Evolutionary conservation across 2,797 vertebrate genomes (phyloP), one percentile per base, ranked within the genome.

Genomic region (Epinephelus malabaricus): DNA sequence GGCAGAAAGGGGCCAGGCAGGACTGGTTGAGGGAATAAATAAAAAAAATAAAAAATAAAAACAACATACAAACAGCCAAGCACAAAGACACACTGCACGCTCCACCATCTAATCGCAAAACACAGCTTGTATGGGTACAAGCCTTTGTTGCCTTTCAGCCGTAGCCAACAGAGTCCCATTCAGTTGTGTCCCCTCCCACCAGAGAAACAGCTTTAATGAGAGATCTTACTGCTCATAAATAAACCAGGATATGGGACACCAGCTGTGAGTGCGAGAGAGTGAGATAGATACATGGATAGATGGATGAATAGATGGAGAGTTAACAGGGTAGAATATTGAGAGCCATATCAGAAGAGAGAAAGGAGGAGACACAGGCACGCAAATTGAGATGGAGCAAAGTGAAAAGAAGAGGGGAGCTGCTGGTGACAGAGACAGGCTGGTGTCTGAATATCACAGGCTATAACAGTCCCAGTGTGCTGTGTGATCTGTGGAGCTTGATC

Each of bases 141-240:
- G 81, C 51, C 75, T 81, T 83, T 79, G 72, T 72, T 86, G 78
- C 69, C 73, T 86, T 81, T 89, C 65, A 84, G 80, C 69, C 21
- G 21, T 1, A 68, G 64, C 69, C 56, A 86, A 71, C 77, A 30
- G 51, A 77, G 76, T 81, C 64, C 75, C 19, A 34, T 76, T 89
- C 81, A 69, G 68, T 82, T 68, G 69, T 70, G 69, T 72, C 74
- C 78, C 88, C 79, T 87, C 88, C 88, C 80, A 79, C 85, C 82
- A 76, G 63, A 81, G 76, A 77, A 83, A 51, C 61, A 34, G 84
- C 78, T 89, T 87, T 92, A 91, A 93, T 92, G 86, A 92, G 90
- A 88, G 86, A 92, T 92, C 82, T 92, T 91, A 92, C 83, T 46
- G 88, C 84, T 91, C 92, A 94, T 92, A 85, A 94, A 94, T 94